phyloP scores from a whole-genome alignment of 2,797 vertebrate genomes.

The Cossypha dichroa region DNA sequence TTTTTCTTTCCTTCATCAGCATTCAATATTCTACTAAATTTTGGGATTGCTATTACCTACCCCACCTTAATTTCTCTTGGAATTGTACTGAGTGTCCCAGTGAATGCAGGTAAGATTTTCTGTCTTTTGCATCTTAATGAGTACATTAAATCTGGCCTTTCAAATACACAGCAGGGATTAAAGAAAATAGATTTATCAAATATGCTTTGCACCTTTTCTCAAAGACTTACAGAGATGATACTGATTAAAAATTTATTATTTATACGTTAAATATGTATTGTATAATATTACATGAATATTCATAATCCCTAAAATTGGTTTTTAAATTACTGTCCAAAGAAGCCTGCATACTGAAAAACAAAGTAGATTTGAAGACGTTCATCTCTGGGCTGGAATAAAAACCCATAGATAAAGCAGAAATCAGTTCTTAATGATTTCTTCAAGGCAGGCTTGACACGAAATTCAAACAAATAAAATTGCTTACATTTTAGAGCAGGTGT shows the following conservation, averaged over 20 bases:
- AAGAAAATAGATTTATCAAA: conserved; percentile 1
- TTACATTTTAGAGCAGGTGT: background rate
- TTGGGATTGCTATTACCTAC: conserved; percentile 95
- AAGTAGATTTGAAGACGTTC: background rate
- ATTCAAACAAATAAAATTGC: background rate
- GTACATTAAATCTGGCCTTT: background rate
- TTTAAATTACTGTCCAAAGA: background rate
- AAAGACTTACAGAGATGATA: background rate
- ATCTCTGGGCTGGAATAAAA: background rate
- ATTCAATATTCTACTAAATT: conserved; percentile 96
- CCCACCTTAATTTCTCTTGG: conserved; percentile 95
- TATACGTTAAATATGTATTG: background rate
- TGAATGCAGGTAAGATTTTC: conserved; percentile 88
- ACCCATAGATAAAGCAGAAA: background rate
- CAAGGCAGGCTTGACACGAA: background rate
- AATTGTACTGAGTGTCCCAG: conserved; percentile 94
- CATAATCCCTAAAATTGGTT: background rate
- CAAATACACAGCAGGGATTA: background rate
- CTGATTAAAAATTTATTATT: background rate
- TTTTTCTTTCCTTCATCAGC: conserved; percentile 76
- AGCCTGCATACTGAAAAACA: background rate
- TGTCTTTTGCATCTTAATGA: background rate
- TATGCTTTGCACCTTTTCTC: background rate
- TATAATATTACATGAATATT: background rate
- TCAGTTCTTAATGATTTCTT: background rate